phyloP scores from a whole-genome alignment of 2,797 vertebrate species.

The Pantherophis vulpinus region DNA sequence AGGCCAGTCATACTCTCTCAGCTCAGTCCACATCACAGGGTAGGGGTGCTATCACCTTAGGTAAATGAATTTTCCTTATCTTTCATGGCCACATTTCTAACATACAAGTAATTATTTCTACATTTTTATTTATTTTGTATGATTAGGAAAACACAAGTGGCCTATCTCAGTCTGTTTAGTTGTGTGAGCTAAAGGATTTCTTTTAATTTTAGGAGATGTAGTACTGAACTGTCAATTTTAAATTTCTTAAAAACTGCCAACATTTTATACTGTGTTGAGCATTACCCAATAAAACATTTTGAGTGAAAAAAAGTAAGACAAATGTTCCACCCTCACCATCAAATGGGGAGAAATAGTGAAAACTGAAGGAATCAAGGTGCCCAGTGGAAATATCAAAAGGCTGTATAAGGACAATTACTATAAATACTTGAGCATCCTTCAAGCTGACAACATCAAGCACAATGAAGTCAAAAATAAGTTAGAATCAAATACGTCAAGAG shows the following conservation, averaged over 20 bases:
- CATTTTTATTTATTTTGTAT: neutral
- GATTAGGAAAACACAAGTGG: neutral
- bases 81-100: neutral
- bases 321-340: neutral
- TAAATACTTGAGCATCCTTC: neutral
- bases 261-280: neutral
- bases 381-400: neutral
- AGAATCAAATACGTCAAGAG: neutral
- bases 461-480: neutral
- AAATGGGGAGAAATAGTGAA: too few species aligned
- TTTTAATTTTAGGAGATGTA: neutral
- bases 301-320: neutral
- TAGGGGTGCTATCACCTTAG: neutral
- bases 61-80: neutral
- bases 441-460: neutral
- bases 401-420: neutral
- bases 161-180: neutral
- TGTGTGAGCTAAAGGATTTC: neutral
- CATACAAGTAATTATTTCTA: neutral
- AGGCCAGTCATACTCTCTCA: neutral
- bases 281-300: neutral
- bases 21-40: neutral
- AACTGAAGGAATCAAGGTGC: neutral
- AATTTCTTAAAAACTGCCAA: neutral
- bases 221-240: neutral